Evolutionary conservation across 2,888 invertebrate species (phyloP).

Genomic region (Pyrochroa serraticornis): DNA sequence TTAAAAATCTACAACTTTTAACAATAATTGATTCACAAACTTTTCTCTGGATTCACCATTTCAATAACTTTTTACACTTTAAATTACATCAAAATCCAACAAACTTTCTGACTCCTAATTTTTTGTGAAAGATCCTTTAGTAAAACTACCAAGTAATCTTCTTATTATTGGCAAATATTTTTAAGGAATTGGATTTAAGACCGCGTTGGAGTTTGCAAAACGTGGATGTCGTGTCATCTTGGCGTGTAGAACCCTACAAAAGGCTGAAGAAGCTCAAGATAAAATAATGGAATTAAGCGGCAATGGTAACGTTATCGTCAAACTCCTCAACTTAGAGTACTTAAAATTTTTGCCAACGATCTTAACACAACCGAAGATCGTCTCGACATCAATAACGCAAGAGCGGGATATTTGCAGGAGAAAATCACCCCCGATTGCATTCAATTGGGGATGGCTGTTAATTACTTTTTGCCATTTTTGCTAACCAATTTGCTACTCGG

Average conservation of each 20-base stretch:
- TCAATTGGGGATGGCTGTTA: conserved; percentile 58
- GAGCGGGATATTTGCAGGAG: conserved; percentile 38
- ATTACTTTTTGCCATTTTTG: conserved; percentile 63
- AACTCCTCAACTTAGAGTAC: conserved; percentile 41
- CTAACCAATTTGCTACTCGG: conserved; percentile 59
- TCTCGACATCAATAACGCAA: conserved; percentile 57
- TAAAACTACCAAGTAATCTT: too few relatives aligned
- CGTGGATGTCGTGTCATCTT: conserved; percentile 59
- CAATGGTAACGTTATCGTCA: conserved; percentile 40
- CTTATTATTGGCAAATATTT: too few relatives aligned
- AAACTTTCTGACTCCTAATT: too few relatives aligned
- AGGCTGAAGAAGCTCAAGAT: conserved; percentile 25
- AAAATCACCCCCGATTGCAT: conserved; percentile 56
- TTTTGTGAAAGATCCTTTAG: too few relatives aligned
- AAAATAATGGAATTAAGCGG: conserved; percentile 36
- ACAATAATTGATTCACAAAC: neutral
- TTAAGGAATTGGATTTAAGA: conserved; percentile 50
- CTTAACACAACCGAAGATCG: conserved; percentile 46
- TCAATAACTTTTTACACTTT: too few relatives aligned
- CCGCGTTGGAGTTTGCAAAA: conserved; percentile 49
- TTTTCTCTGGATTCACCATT: too few relatives aligned
- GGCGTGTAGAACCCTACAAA: conserved; percentile 55
- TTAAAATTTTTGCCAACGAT: conserved; percentile 57
- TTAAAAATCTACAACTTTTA: too few relatives aligned
- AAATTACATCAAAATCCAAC: too few relatives aligned